Conservation (phyloP, 1,140 invertebrate species). For the Pomacea maculata region DNA sequence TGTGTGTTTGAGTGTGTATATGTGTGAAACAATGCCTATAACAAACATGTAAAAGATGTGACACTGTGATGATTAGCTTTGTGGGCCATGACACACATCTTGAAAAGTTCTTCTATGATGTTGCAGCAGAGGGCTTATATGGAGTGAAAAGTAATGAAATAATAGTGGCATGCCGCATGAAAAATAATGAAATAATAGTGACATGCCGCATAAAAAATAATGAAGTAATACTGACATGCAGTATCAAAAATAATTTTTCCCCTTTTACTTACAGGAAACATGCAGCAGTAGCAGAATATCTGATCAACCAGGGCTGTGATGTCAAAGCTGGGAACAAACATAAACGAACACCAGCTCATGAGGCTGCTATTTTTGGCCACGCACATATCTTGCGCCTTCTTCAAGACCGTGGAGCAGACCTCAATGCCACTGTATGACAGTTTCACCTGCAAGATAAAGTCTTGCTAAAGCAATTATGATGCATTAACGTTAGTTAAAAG, state of each 20-base stretch:
- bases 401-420: slow-evolving; percentile 5
- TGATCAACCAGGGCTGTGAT: slow-evolving; percentile 19
- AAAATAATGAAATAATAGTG: no score
- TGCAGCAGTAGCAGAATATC: neutral
- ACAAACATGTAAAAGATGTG: neutral
- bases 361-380: slow-evolving; percentile 1
- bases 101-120: neutral
- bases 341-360: slow-evolving; percentile 11
- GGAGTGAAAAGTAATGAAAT: no score
- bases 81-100: neutral
- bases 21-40: neutral
- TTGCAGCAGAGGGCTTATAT: no score
- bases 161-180: no score
- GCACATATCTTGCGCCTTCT: slow-evolving; percentile 4
- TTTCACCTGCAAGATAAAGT: neutral
- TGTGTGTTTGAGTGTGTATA: neutral
- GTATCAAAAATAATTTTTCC: no score
- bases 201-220: no score
- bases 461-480: neutral
- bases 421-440: slow-evolving; percentile 16
- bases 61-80: neutral
- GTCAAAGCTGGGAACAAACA: slow-evolving; percentile 3
- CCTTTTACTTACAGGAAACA: slow-evolving; percentile 2
- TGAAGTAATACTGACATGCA: no score
- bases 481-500: neutral